Evolutionary conservation across 2,797 vertebrate genomes (phyloP), one percentile per base, ranked within the genome.

Genomic region (Adrianichthys oophorus): DNA sequence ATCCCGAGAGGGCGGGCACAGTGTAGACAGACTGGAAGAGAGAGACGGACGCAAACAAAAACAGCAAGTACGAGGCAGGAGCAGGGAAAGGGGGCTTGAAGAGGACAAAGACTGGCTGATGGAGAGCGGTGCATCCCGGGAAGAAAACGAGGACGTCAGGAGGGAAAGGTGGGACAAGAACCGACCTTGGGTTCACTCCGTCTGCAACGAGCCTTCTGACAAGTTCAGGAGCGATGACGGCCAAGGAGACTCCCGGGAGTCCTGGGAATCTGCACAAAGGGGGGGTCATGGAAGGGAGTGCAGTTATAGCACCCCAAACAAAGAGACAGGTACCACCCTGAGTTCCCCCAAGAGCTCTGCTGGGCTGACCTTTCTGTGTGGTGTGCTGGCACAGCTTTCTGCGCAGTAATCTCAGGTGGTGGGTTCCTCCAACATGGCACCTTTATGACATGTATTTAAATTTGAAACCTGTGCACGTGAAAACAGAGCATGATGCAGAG

Each of bases 281-380:
- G 76, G 88, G 60, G 76, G 59, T 68, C 72, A 60, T 2, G 49
- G 62, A 55, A 82, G 76, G 56, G 83, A 79, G 32, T 72, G 45
- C 66, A 69, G 24, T 79, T 74, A 72, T 52, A 75, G 78, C 52
- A 73, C 76, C 21, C 59, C 77, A 65, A 56, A 48, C 58, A 68
- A 59, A 70, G 90, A 90, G 66, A 74, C 85, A 91, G 90, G 90
- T 91, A 91, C 72, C 84, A 65, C 74, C 66, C 64, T 21, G 61
- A 74, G 65, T 62, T 51, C 29, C 24, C 48, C 51, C 55, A 61
- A 41, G 56, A 64, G 73, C 65, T 59, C 66, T 32, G 47, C 7
- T 1, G 73, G 59, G 58, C 58, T 29, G 55, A 10, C 29, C 29
- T 32, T 12, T 46, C 52, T 73, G 70, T 78, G 84, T 83, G 82